Evolutionary conservation across 1,140 invertebrate genomes (phyloP).

Genomic region (Phymorhynchus buccinoides): DNA sequence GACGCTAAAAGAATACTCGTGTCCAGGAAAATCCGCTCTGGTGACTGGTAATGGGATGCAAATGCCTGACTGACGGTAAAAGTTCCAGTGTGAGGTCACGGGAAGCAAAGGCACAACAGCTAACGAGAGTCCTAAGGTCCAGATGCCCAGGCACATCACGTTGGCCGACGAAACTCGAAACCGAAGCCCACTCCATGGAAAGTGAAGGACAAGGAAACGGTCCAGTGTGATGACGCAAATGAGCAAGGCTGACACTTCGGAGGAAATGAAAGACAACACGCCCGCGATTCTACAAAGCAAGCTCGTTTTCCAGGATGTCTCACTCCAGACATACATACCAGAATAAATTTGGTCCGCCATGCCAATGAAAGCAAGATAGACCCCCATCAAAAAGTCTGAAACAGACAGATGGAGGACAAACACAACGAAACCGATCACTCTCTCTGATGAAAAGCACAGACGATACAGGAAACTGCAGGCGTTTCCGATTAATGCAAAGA

Average conservation of each 20-base stretch:
- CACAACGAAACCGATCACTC: constrained; percentile 13
- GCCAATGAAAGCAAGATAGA: constrained; percentile 63
- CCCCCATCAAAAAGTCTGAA: constrained; percentile 64
- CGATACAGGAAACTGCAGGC: constrained; percentile 48
- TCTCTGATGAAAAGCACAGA: constrained; percentile 35
- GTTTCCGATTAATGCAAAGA: constrained; percentile 53
- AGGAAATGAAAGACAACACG: constrained; percentile 56
- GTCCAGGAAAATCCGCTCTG: not conserved
- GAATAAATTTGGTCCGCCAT: constrained; percentile 52
- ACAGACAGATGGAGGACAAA: constrained; percentile 55
- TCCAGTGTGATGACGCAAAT: not conserved
- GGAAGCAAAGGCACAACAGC: not conserved
- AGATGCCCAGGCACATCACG: not conserved
- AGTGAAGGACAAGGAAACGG: not conserved
- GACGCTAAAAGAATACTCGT: not conserved
- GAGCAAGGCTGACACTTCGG: constrained; percentile 52
- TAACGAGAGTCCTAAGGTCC: not conserved
- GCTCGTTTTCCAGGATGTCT: constrained; percentile 54
- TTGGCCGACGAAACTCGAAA: not conserved
- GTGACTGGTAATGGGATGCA: constrained; percentile 7
- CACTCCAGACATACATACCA: constrained; percentile 56
- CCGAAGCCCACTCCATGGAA: not conserved
- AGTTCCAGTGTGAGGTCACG: constrained; percentile 13
- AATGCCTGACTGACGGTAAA: constrained; percentile 12
- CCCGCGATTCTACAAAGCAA: constrained; percentile 55